Evolutionary conservation across 2,797 vertebrate genomes (phyloP).

Genomic region (Rhinella marina): DNA sequence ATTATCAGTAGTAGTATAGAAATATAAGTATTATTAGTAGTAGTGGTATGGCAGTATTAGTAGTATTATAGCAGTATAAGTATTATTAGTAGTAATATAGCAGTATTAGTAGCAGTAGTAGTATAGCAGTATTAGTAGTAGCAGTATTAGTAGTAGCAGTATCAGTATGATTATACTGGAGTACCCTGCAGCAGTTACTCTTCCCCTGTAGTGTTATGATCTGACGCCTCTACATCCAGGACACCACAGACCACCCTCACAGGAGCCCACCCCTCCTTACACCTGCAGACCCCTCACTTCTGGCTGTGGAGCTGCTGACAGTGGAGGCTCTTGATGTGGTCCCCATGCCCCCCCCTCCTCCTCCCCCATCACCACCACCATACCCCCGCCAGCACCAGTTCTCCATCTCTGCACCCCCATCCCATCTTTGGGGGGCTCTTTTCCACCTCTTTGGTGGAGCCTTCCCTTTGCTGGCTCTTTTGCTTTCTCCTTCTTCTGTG

Average conservation of each 20-base stretch:
- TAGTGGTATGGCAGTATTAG: too few species aligned
- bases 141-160: too few species aligned
- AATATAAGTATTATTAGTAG: too few species aligned
- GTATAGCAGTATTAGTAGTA: too few species aligned
- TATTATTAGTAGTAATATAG: too few species aligned
- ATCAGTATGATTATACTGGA: too few species aligned
- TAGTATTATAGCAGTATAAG: too few species aligned
- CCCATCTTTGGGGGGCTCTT: not conserved
- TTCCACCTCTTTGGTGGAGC: not conserved
- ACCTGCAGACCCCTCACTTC: not conserved
- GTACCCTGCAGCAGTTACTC: not conserved
- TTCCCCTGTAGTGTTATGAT: not conserved
- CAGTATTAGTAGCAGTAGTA: too few species aligned
- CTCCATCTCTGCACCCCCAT: not conserved
- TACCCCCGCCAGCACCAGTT: not conserved
- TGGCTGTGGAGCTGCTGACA: not conserved
- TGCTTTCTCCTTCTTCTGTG: constrained; percentile 2
- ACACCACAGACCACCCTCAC: not conserved
- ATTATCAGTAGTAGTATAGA: too few species aligned
- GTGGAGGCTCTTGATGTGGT: not conserved
- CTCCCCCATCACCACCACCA: too few species aligned
- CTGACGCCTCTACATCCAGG: not conserved
- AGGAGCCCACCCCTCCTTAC: not conserved
- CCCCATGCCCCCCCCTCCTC: too few species aligned
- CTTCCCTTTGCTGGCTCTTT: not conserved